Evolutionary conservation across 1,140 invertebrate species (phyloP), one percentile per base, ranked within the genome.

Genomic region (Cryptotermes secundus): DNA sequence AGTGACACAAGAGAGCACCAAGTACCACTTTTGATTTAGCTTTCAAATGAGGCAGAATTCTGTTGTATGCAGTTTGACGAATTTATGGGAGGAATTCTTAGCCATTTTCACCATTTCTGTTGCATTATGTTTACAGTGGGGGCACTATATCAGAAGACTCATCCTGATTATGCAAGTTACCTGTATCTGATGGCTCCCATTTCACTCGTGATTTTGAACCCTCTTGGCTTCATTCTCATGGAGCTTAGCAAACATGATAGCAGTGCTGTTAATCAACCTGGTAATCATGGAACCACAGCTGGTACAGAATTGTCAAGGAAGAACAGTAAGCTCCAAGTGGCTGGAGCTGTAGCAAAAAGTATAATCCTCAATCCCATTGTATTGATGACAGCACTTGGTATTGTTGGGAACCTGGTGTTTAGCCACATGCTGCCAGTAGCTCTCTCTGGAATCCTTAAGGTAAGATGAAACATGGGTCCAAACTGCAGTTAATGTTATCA

Each of bases 141-240:
- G 79, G 91, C 92, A 16, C 87, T 94, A 42, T 94, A 93, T 88
- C 85, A 87, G 10, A 88, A 91, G 49, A 94, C 93, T 9, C 96
- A 99, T 91, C 96, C 97, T 14, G 96, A 98, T 87, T 99, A 96
- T 92, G 92, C 96, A 2, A 93, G 94, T 3, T 99, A 99, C 90
- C 90, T 99, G 14, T 99, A 99, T 89, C 90, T 99, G 16, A 94
- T 99, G 92, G 97, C 97, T 35, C 98, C 98, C 4, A 97, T 99
- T 89, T 98, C 97, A 81, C 89, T 99, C 49, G 95, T 96, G 3
- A 94, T 99, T 85, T 91, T 99, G 31, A 99, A 99, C 90, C 97
- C 98, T 1, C 93, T 99, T 86, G 97, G 96, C 45, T 97, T 99
- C 89, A 90, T 97, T 3, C 89, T 99, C 72, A 93, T 99, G 92